Evolutionary conservation across 1,140 invertebrate species (phyloP), one percentile per base, ranked within the genome.

Genomic region (Pseudomyrmex dendroicus): DNA sequence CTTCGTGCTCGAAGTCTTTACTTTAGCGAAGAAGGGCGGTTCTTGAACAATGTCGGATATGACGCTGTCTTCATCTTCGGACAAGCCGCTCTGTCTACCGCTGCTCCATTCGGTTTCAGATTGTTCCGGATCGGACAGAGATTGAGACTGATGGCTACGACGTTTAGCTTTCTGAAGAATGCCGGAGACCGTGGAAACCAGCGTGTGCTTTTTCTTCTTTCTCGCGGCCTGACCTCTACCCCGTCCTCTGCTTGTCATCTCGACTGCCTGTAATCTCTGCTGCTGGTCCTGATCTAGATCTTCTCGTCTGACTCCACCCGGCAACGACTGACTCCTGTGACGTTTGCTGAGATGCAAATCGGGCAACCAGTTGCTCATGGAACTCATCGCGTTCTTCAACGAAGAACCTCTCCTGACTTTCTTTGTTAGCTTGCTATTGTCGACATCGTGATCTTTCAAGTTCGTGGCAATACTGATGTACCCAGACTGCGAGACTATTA

Each of bases 401-500:
- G 96, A 97, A 1, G 95, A 95, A n/a, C 96, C 96, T 80, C 96
- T 92, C 92, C 96, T 96, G 46, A 96, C 94, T 91, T 97, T 97
- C 92, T 97, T 97, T 3, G 91, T 86, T 63, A 94, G 86, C 92
- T 96, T 96, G 7, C 76, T 61, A 0, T 73, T 76, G 68, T 93
- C 91, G 85, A 96, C 95, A 89, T 96, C 95, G 54, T 93, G 92
- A 50, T 95, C 93, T 92, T 96, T 96, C 22, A 96, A 94, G 90
- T 97, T 96, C 20, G 96, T 94, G 2, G 96, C 95, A 84, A 97
- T 97, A 22, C 96, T 97, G 68, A 97, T 95, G 90, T 97, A 97
- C n/a, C 97, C 97, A 5, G 97, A 97, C 90, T 97, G 96, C 0
- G 97, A 97, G n/a, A 97, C 96, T 82, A 97, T 96, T 4, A 97